Base-by-base conservation (phyloP, 2,888 invertebrate genomes). In the Ferrisia virgata region DNA sequence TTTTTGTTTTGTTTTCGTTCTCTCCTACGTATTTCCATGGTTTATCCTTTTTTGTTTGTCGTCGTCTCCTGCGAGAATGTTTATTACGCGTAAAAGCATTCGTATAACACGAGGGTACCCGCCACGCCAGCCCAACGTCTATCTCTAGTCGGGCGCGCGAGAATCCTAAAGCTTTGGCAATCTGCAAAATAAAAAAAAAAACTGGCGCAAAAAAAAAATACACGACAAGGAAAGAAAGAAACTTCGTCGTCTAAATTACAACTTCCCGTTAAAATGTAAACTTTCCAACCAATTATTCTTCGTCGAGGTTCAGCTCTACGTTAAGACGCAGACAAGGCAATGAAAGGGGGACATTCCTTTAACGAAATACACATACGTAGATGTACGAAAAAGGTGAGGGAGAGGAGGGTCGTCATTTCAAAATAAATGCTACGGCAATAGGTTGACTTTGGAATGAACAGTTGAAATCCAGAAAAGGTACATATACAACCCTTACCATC, bases 21-120 rank as follows among this genome's bases (percentile, higher is more conserved):
- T 39, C n/a, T n/a, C n/a, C n/a, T n/a, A n/a, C n/a, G n/a, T n/a
- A 5, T 36, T 18, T 47, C 18, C 47, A 40, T 2, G 40, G 40
- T 40, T 5, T 40, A 47, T 53, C 53, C 53, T 53, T 53, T n/a
- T n/a, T 53, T 53, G 53, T 53, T 53, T 53, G 53, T 53, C 53
- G 31, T 64, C 64, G 64, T 64, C 72, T 76, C 11, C 53, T 40
- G 40, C 40, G 28, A 13, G 64, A 33, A 76, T 76, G 72, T 76
- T 76, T 36, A 76, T 76, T 76, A 76, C 72, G 72, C 72, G 72
- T 76, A 36, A 76, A 76, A 64, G 64, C 64, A 28, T 64, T 31
- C 53, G 22, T 53, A 22, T 43, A 43, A 43, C 43, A 43, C n/a
- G n/a, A 53, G 53, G 53, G 53, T 22, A 53, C n/a, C n/a, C n/a